A percentile compares a stretch with the other conserved stretches of the same genome.
These are phyloP conservation scores for Orbicella faveolata DNA, from an alignment of 64 coral and sea anemone species.

Conservation along the genomic window DNA sequence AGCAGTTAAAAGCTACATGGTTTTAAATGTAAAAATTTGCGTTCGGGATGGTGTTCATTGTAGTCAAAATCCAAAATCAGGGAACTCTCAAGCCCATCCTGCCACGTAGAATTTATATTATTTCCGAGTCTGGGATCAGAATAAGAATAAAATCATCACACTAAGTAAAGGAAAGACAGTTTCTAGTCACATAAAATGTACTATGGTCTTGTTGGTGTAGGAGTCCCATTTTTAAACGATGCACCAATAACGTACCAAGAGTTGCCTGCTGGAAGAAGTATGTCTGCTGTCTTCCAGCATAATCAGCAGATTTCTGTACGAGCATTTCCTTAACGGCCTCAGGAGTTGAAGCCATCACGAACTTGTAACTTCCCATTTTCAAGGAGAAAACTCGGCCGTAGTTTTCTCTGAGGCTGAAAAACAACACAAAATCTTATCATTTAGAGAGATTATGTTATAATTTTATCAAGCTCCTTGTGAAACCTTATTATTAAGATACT, in stretches of 20 bases:
- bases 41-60: too few relatives aligned
- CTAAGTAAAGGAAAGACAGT: too few relatives aligned
- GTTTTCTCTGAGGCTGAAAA: neutral
- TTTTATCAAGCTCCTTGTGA: neutral
- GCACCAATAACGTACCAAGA: neutral
- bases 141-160: too few relatives aligned
- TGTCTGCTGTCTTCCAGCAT: neutral
- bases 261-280: neutral
- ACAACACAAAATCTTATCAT: neutral
- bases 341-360: neutral
- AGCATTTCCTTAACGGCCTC: neutral
- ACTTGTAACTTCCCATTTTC: constrained; percentile 23
- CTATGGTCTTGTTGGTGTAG: neutral
- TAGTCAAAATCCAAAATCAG: too few relatives aligned
- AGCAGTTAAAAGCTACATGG: too few relatives aligned
- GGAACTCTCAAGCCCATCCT: too few relatives aligned
- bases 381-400: constrained; percentile 22
- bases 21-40: too few relatives aligned
- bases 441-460: too few relatives aligned
- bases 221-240: neutral
- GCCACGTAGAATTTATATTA: too few relatives aligned
- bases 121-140: too few relatives aligned
- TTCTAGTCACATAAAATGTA: neutral
- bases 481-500: too few relatives aligned
- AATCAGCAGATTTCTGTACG: constrained; percentile 1